Percentiles rank a stretch among this genome's conserved stretches.
Evolutionary conservation across 2,888 invertebrate genomes (phyloP).

Genomic region (Pseudoips prasinana): DNA sequence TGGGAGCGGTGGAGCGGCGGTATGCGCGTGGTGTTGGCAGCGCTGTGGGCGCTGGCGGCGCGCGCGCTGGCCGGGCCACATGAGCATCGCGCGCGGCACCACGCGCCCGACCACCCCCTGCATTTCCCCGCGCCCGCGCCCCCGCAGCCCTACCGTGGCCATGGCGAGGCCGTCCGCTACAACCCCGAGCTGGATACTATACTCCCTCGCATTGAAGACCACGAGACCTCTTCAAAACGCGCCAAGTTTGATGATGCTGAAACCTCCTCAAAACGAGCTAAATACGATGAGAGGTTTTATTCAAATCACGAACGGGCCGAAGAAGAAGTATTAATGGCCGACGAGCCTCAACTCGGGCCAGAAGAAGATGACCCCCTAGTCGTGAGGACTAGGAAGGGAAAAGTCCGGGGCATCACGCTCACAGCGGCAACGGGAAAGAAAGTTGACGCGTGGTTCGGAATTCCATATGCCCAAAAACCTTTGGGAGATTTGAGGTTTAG

Average conservation of each 20-base stretch:
- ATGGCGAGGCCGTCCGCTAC: slow-evolving; percentile 80
- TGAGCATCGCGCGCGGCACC: slow-evolving; percentile 78
- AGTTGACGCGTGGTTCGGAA: slow-evolving; percentile 92
- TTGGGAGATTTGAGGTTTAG: slow-evolving; percentile 90
- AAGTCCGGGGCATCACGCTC: slow-evolving; percentile 88
- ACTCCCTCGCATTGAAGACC: slow-evolving; percentile 67
- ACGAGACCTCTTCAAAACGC: slow-evolving; percentile 68
- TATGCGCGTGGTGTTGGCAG: slow-evolving; percentile 76
- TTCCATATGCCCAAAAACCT: slow-evolving; percentile 92
- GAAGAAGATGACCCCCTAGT: slow-evolving; percentile 86
- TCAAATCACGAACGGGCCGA: slow-evolving; percentile 67
- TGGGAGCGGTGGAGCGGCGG: slow-evolving; percentile 69
- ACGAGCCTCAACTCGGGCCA: slow-evolving; percentile 70
- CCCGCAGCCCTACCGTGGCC: slow-evolving; percentile 77
- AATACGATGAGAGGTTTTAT: slow-evolving; percentile 67
- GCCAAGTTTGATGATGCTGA: slow-evolving; percentile 58
- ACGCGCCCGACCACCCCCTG: slow-evolving; percentile 67
- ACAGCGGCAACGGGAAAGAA: slow-evolving; percentile 89
- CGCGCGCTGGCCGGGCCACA: slow-evolving; percentile 72
- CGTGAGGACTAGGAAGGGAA: slow-evolving; percentile 89
- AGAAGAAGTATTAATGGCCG: slow-evolving; percentile 63
- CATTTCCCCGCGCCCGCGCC: slow-evolving; percentile 65
- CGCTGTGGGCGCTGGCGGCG: slow-evolving; percentile 74
- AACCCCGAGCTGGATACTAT: slow-evolving; percentile 80
- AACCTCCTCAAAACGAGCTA: slow-evolving; percentile 64